Conservation (phyloP, 2,888 invertebrate genomes). For the Tortricodes alternella region DNA sequence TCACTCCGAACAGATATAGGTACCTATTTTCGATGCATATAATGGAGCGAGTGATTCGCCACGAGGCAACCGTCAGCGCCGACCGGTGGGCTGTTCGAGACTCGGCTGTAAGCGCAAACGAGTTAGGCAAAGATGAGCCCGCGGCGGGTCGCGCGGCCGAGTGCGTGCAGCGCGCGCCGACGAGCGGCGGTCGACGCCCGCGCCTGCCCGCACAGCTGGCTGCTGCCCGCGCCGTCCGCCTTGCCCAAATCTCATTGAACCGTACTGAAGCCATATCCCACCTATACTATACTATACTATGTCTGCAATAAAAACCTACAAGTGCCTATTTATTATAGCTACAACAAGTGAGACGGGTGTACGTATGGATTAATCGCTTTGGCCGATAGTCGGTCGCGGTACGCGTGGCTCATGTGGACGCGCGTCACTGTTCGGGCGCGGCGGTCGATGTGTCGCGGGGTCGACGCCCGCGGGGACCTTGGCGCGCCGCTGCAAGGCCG, state of each 20-base stretch:
- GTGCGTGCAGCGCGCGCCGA: conserved; percentile 33
- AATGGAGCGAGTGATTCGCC: not conserved
- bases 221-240: not conserved
- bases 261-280: not conserved
- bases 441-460: conserved; percentile 41
- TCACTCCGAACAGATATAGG: not conserved
- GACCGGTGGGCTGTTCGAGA: not conserved
- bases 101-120: conserved; percentile 12
- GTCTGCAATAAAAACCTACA: not conserved
- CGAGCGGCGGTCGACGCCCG: conserved; percentile 29
- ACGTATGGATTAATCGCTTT: not conserved
- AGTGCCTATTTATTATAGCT: too few relatives aligned
- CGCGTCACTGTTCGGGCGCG: conserved; percentile 22
- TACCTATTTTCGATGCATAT: too few relatives aligned
- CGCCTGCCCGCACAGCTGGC: not conserved
- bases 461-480: conserved; percentile 58
- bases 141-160: conserved; percentile 16
- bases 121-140: conserved; percentile 10
- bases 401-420: conserved; percentile 1
- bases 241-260: not conserved
- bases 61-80: not conserved
- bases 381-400: not conserved
- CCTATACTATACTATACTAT: not conserved
- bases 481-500: conserved; percentile 61
- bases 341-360: too few relatives aligned